phyloP scores from a whole-genome alignment of 2,113 vertebrate genomes.

The Lynx canadensis region DNA sequence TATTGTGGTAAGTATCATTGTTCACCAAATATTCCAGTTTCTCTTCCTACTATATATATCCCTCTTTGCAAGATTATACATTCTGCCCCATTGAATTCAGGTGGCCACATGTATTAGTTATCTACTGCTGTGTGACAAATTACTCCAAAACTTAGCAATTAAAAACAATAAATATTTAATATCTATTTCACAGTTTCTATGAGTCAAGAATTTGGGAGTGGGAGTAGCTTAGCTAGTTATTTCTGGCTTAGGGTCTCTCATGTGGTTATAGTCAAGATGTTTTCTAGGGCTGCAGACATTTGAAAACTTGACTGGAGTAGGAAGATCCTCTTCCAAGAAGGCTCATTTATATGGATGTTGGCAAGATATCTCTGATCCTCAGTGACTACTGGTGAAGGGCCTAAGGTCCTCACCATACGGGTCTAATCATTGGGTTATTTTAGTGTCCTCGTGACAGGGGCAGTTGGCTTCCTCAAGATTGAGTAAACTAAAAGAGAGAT shows the following conservation, averaged over 20 bases:
- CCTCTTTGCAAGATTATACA: background rate
- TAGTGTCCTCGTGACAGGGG: background rate
- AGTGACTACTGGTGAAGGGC: background rate
- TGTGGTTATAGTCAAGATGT: background rate
- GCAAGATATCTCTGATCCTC: background rate
- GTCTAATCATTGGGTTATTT: background rate
- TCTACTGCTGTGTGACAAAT: background rate
- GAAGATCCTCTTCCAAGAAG: background rate
- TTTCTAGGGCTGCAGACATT: background rate
- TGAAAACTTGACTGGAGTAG: background rate
- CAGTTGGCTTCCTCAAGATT: background rate
- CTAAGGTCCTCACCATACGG: background rate
- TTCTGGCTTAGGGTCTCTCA: background rate
- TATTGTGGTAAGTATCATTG: background rate
- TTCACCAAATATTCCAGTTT: background rate
- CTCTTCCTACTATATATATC: background rate
- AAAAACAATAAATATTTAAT: background rate
- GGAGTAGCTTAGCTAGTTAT: background rate
- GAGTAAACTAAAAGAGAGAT: background rate
- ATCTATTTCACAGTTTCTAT: background rate
- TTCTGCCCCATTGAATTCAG: background rate
- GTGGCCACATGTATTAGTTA: background rate
- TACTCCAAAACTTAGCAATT: background rate
- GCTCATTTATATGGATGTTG: background rate
- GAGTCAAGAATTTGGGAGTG: background rate